phyloP scores from a whole-genome alignment of 2,888 invertebrate species.

The Machimus rusticus region DNA sequence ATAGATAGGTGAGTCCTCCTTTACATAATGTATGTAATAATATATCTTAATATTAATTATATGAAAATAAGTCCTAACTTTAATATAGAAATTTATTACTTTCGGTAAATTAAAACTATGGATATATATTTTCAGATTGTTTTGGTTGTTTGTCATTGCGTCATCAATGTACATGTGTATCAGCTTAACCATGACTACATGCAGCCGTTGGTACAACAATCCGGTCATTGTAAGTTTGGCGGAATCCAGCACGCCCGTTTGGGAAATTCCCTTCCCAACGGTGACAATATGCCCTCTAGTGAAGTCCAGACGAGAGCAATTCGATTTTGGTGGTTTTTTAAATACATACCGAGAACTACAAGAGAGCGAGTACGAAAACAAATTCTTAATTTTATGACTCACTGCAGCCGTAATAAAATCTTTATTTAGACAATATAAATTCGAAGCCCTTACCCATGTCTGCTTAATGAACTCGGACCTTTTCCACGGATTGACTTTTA shows the following conservation, averaged over 20 bases:
- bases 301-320: conserved; percentile 68
- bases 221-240: conserved; percentile 75
- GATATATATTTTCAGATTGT: neutral
- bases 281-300: conserved; percentile 70
- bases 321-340: conserved; percentile 58
- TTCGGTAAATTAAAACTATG: neutral
- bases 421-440: neutral
- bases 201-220: conserved; percentile 65
- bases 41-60: neutral
- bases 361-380: neutral
- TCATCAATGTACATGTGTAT: neutral
- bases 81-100: neutral
- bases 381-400: neutral
- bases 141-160: neutral
- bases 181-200: neutral
- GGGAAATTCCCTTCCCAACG: conserved; percentile 67
- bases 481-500: neutral
- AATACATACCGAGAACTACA: neutral
- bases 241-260: conserved; percentile 67
- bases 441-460: neutral
- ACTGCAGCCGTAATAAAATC: neutral
- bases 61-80: neutral
- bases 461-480: neutral
- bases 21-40: neutral
- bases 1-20: conserved; percentile 52